Base-by-base conservation (phyloP, 2,113 vertebrate species). In the Ctenomys sociabilis region DNA sequence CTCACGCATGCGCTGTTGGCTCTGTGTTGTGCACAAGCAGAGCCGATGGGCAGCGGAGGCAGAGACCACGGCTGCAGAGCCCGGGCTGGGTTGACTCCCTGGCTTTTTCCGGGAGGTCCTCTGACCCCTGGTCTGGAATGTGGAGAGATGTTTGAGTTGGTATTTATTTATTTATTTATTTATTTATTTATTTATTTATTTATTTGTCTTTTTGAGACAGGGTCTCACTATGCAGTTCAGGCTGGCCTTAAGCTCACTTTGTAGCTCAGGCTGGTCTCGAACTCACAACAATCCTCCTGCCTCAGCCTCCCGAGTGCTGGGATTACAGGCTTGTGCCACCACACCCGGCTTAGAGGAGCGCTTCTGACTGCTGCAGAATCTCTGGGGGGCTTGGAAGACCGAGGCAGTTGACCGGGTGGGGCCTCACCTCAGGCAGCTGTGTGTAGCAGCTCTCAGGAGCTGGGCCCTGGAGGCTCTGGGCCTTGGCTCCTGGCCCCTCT, bases 381-480 rank as follows among this genome's bases (percentile, higher is more conserved):
- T 26, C 26, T n/a, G 11, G 59, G 12, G n/a, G 4, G 0, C 4
- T 0, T 0, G 3, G 30, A 21, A 37, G 40, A 80, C 64, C 24
- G 80, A 19, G 66, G 45, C 57, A 40, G 7, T 1, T 1, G 32
- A 43, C 28, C n/a, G 1, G 61, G 24, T 9, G 19, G 59, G 35
- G 61, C 11, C 4, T 26, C 24, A 43, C 26, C 7, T 11, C 0
- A 0, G 0, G 7, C 28, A 0, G 8, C n/a, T 13, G 45, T 40
- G 37, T 24, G 13, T 32, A 19, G 5, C 0, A 37, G 43, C 57
- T 3, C 5, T 14, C 35, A 24, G 87, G 24, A 9, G 21, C n/a
- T n/a, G n/a, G n/a, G n/a, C n/a, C n/a, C n/a, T 78, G 17, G 3
- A 35, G 70, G 16, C 68, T 52, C 30, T 1, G 21, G 43, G 7